phyloP scores from a whole-genome alignment of 2,888 invertebrate genomes.

The Isoperla grammatica region DNA sequence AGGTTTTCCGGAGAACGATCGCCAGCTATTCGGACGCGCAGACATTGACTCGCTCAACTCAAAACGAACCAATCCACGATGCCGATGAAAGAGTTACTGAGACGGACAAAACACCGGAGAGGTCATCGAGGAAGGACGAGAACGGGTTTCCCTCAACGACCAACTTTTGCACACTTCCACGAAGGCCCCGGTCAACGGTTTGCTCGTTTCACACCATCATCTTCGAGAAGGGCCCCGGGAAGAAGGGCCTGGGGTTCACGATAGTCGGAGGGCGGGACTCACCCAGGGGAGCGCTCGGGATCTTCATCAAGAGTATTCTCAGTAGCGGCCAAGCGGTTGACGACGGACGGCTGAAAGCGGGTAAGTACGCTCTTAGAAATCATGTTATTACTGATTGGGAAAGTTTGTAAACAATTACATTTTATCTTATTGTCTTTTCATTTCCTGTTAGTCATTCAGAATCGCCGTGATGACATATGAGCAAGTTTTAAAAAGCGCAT shows the following conservation, averaged over 20 bases:
- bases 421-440: too few species aligned
- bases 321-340: conserved; percentile 78
- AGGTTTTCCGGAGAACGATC: conserved; percentile 52
- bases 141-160: conserved; percentile 45
- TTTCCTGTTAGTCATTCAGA: too few species aligned
- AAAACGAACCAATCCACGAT: conserved; percentile 39
- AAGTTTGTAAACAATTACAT: too few species aligned
- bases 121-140: conserved; percentile 41
- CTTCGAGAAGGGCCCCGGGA: conserved; percentile 73
- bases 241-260: conserved; percentile 82
- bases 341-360: conserved; percentile 74
- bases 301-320: conserved; percentile 80
- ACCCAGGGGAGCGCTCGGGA: conserved; percentile 76
- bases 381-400: too few species aligned
- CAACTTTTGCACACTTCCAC: conserved; percentile 67
- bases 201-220: conserved; percentile 67
- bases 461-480: too few species aligned
- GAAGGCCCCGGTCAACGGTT: conserved; percentile 58
- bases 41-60: conserved; percentile 38
- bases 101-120: conserved; percentile 28
- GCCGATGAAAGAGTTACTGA: conserved; percentile 28
- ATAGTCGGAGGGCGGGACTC: conserved; percentile 85
- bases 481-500: too few species aligned
- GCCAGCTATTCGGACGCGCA: conserved; percentile 51
- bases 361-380: conserved; percentile 51